phyloP scores from a whole-genome alignment of 2,888 invertebrate species.

The Eupithecia subumbrata region DNA sequence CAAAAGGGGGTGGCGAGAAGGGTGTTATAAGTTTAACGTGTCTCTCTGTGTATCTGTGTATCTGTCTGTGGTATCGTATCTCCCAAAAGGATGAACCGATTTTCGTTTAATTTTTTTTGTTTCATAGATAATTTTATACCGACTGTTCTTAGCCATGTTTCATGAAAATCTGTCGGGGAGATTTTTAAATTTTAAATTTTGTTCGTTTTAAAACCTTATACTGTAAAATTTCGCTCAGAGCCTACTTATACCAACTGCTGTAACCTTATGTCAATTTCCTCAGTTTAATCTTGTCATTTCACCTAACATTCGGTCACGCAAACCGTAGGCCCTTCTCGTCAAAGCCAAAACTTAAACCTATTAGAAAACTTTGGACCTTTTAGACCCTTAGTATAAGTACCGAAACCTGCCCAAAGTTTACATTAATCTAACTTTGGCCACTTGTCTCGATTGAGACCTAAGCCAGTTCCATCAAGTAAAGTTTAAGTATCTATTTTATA shows the following conservation, averaged over 20 bases:
- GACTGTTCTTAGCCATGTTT: too few relatives aligned
- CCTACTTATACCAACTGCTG: background rate
- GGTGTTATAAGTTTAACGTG: too few relatives aligned
- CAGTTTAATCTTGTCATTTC: background rate
- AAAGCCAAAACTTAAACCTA: slow-evolving; percentile 7
- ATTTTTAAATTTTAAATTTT: too few relatives aligned
- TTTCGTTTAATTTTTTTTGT: too few relatives aligned
- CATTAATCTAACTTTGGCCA: slow-evolving; percentile 35
- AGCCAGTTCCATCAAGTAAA: background rate
- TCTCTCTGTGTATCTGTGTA: too few relatives aligned
- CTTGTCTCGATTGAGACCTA: slow-evolving; percentile 31
- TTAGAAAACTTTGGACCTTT: slow-evolving; percentile 12
- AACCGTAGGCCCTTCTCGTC: background rate
- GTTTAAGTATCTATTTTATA: background rate
- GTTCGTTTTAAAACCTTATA: too few relatives aligned
- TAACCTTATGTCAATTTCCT: background rate
- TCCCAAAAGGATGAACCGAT: too few relatives aligned
- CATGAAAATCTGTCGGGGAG: too few relatives aligned
- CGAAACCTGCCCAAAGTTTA: slow-evolving; percentile 19
- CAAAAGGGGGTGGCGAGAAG: too few relatives aligned
- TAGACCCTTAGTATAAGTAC: slow-evolving; percentile 15
- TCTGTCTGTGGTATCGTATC: too few relatives aligned
- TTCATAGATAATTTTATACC: too few relatives aligned
- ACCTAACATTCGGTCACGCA: background rate
- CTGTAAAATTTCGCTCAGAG: background rate